phyloP scores from a whole-genome alignment of 1,140 invertebrate species.

The Eriosoma lanigerum region DNA sequence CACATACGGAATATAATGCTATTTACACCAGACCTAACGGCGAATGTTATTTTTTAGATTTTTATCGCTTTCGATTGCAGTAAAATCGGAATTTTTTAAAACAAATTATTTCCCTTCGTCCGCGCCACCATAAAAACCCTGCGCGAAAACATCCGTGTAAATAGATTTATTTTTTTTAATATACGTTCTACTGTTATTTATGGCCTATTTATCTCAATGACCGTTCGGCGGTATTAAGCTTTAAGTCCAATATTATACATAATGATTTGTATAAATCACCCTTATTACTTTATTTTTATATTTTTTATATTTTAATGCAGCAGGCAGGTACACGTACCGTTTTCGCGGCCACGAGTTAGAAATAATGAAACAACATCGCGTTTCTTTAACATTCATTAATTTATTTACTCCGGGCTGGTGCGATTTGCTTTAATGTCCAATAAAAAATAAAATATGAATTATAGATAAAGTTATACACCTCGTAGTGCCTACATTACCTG shows the following conservation, averaged over 20 bases:
- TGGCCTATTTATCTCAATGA: slow-evolving; percentile 32
- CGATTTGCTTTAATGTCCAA: not conserved
- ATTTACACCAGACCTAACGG: too few relatives aligned
- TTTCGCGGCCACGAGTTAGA: not conserved
- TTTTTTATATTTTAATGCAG: not conserved
- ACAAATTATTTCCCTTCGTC: not conserved
- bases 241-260: slow-evolving; percentile 3
- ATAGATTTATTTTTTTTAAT: not conserved
- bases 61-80: too few relatives aligned
- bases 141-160: not conserved
- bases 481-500: not conserved
- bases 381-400: too few relatives aligned
- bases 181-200: slow-evolving; percentile 1
- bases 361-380: not conserved
- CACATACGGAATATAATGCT: too few relatives aligned
- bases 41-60: too few relatives aligned
- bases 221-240: not conserved
- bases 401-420: not conserved
- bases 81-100: not conserved
- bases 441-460: slow-evolving; percentile 36
- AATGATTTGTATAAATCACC: slow-evolving; percentile 31
- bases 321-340: too few relatives aligned
- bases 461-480: not conserved
- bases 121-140: too few relatives aligned
- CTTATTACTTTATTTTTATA: slow-evolving; percentile 2